Base-by-base conservation (phyloP, 2,888 invertebrate genomes). In the Yponomeuta sedellus region DNA sequence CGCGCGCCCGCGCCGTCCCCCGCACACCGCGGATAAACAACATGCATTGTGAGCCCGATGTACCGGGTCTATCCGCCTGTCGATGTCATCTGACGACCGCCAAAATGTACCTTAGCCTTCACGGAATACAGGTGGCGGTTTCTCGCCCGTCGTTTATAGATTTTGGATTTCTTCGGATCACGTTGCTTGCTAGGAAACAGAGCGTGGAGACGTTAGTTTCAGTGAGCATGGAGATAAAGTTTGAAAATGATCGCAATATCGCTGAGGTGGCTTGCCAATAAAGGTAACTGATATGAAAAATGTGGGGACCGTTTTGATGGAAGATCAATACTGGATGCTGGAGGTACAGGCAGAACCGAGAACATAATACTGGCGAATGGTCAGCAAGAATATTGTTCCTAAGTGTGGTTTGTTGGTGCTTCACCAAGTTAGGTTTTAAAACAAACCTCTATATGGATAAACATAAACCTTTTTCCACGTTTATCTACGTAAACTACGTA, bases 11-110 rank as follows among this genome's bases (percentile, higher is more conserved):
- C 69, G 10, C 56, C 67, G 71, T 71, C 66, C 77, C 81, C 83
- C 85, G 77, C 82, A 77, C 85, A 83, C 85, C 77, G 79, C 86
- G 89, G 88, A 89, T 89, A 90, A 90, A 89, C 90, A 89, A 89
- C 89, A 80, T 90, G 90, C 90, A 90, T 86, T 88, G 89, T 89
- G 85, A 87, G 82, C 86, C 84, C 84, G 86, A 66, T 66, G 61
- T 65, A 22, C 66, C 63, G 34, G 63, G 63, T 63, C 34, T 63
- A 62, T 39, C 22, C 10, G 6, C 56, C 25, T 61, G 25, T 52
- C 57, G 56, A 57, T 56, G 25, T n/a, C 56, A 39, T 10, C 61
- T 10, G 34, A 12, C 65, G 25, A 5, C 19, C 10, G 39, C 22
- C 34, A 66, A 66, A 40, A 39, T 52, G 22, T 16, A 19, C 61